Conservation (phyloP, 2,797 vertebrate species). For the Mormyrus proboscirostris region DNA sequence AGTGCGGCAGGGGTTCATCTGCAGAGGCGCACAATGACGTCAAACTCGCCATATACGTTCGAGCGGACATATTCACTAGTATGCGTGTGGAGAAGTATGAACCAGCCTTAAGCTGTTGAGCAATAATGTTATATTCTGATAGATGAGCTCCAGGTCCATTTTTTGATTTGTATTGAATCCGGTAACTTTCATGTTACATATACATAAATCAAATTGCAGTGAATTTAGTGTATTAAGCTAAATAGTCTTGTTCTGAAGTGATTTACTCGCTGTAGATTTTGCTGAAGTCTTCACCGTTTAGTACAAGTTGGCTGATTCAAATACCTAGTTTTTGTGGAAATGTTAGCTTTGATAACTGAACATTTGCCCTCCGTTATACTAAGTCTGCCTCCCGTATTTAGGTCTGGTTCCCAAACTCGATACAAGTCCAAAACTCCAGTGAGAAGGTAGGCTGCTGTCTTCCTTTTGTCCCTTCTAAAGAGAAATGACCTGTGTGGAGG, state of each 20-base stretch:
- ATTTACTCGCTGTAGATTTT: not conserved
- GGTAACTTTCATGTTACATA: not conserved
- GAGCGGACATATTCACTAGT: not conserved
- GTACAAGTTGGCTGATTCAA: not conserved
- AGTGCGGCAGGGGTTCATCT: not conserved
- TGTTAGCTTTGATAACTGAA: not conserved
- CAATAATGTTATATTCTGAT: not conserved
- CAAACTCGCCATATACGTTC: not conserved
- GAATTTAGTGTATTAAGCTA: not conserved
- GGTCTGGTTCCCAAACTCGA: constrained; percentile 63
- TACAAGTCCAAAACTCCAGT: constrained; percentile 68
- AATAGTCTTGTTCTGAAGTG: not conserved
- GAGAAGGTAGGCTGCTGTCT: constrained; percentile 52
- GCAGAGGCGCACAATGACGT: not conserved
- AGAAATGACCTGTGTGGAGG: not conserved
- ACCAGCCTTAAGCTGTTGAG: not conserved
- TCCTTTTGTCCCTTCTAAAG: not conserved
- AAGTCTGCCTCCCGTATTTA: constrained; percentile 30
- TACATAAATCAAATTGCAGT: not conserved
- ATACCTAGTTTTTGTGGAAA: not conserved
- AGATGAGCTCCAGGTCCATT: not conserved
- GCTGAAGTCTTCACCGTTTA: not conserved
- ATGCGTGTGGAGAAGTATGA: not conserved
- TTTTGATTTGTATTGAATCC: not conserved
- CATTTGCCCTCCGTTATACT: not conserved